Percentiles rank a stretch among this genome's conserved stretches.
These are phyloP conservation scores for Manacus vitellinus DNA, from an alignment of 2,113 vertebrate species.

Conservation along the genomic window DNA sequence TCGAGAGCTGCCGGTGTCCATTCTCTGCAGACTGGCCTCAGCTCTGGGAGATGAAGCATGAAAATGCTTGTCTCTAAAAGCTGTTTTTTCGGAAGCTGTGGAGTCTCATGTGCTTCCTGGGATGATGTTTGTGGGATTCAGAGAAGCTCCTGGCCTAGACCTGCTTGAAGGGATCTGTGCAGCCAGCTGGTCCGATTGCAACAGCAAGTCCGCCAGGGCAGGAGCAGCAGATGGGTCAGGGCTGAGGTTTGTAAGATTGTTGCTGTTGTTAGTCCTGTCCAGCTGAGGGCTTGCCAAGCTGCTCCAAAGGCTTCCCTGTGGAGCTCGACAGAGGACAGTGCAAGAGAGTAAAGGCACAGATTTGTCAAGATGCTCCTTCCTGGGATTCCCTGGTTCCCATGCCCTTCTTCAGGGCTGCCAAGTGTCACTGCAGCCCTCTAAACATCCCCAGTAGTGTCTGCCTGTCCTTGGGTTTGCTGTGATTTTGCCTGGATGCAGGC, in stretches of 20 bases:
- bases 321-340: background rate
- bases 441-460: background rate
- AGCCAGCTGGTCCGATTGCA: background rate
- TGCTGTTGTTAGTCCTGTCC: background rate
- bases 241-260: background rate
- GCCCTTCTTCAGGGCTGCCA: background rate
- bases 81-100: background rate
- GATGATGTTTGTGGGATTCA: background rate
- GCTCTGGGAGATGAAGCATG: background rate
- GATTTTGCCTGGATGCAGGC: background rate
- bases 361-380: background rate
- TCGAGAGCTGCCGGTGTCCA: background rate
- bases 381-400: fast-evolving
- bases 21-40: background rate
- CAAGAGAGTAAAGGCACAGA: background rate
- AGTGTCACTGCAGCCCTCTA: background rate
- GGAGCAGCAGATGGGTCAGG: background rate
- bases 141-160: background rate
- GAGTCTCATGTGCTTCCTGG: background rate
- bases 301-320: background rate
- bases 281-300: background rate
- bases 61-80: background rate
- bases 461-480: background rate
- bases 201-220: background rate
- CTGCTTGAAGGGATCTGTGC: background rate